A percentile compares a stretch with the other conserved stretches of the same genome.
phyloP scores from a whole-genome alignment of 2,888 invertebrate genomes.

The Cordylochernes scorpioides region DNA sequence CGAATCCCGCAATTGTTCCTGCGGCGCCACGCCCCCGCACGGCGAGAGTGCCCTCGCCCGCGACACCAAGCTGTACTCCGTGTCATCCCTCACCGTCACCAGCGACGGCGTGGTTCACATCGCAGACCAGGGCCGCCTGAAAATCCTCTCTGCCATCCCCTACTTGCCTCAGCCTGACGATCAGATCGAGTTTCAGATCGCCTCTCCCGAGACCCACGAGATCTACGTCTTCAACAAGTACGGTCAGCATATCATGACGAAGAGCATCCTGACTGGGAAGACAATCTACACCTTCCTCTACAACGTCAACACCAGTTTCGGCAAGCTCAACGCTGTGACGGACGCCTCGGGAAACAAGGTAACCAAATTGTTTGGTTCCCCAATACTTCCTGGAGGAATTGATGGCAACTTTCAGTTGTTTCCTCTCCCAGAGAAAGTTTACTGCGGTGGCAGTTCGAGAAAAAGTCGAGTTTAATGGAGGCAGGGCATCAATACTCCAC shows the following conservation, averaged over 20 bases:
- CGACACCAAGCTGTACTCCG: conserved; percentile 75
- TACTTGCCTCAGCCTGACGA: conserved; percentile 15
- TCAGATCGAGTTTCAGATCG: conserved; percentile 60
- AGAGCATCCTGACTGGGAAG: conserved; percentile 79
- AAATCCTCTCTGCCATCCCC: conserved; percentile 18
- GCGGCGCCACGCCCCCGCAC: conserved; percentile 21
- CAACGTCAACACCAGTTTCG: conserved; percentile 84
- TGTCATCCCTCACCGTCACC: conserved; percentile 69
- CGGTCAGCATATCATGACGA: conserved; percentile 78
- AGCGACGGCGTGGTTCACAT: conserved; percentile 83
- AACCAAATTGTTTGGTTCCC: no score
- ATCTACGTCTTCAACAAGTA: conserved; percentile 74
- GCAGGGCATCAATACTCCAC: no score
- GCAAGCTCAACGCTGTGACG: conserved; percentile 70
- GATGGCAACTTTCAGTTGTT: no score
- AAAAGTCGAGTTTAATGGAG: no score
- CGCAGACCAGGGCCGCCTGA: conserved; percentile 49
- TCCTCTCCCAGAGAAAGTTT: no score
- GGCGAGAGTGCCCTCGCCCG: conserved; percentile 52
- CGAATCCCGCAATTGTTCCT: conserved; percentile 44
- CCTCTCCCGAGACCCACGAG: conserved; percentile 80
- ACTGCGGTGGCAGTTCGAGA: no score
- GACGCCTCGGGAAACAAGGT: conserved; percentile 51
- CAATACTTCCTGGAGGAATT: no score
- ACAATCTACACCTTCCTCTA: conserved; percentile 79